phyloP scores from a whole-genome alignment of 2,888 invertebrate genomes.

The Tromatobia lineatoria region DNA sequence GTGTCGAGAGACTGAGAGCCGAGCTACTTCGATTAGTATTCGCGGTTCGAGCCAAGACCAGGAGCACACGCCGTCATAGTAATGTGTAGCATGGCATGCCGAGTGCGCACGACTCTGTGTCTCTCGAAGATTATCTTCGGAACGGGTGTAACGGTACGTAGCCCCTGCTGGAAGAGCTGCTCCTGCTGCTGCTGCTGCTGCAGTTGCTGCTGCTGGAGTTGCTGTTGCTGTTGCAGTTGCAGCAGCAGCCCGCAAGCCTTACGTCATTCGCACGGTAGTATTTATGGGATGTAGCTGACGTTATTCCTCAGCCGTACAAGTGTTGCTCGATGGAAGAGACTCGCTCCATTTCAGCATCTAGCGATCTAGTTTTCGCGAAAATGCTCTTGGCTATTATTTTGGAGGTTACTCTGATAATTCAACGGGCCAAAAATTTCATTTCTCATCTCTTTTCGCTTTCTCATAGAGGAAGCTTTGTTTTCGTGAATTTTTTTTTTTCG shows the following conservation, averaged over 20 bases:
- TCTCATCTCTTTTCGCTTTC: background rate
- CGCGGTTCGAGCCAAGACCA: constrained; percentile 47
- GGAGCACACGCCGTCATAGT: constrained; percentile 41
- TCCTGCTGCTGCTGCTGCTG: constrained; percentile 35
- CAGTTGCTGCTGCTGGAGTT: constrained; percentile 13
- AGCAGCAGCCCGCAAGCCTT: constrained; percentile 25
- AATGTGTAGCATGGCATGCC: constrained; percentile 38
- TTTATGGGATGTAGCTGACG: constrained; percentile 48
- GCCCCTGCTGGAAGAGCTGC: constrained; percentile 40
- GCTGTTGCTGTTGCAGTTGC: constrained; percentile 1
- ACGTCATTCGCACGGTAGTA: constrained; percentile 52
- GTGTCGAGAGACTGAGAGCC: constrained; percentile 25
- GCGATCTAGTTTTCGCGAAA: background rate
- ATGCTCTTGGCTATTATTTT: background rate
- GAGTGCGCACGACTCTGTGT: constrained; percentile 45
- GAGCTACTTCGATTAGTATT: constrained; percentile 38
- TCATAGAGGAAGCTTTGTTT: no score
- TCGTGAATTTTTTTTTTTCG: no score
- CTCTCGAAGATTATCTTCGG: constrained; percentile 66
- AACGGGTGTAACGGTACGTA: constrained; percentile 65
- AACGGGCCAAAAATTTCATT: background rate
- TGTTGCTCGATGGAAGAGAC: constrained; percentile 7
- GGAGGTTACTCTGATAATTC: constrained; percentile 45
- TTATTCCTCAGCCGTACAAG: constrained; percentile 15
- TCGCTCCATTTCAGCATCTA: constrained; percentile 24